phyloP scores from a whole-genome alignment of 1,140 invertebrate genomes.

The Helicoverpa zea region DNA sequence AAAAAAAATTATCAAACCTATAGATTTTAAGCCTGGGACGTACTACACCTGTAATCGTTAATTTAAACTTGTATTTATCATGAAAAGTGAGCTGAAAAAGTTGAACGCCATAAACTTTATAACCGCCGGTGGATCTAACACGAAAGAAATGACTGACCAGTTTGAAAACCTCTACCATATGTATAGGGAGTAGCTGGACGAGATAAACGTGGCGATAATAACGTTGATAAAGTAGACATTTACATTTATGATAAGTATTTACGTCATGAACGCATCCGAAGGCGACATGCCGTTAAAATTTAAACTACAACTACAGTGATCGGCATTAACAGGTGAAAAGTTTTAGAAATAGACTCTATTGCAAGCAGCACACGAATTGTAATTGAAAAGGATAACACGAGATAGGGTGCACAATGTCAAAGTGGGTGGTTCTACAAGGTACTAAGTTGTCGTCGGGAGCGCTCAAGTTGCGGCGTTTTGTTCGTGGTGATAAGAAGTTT shows the following conservation, averaged over 20 bases:
- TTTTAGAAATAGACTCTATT: slow-evolving; percentile 48
- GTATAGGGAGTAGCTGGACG: neutral
- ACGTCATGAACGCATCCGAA: slow-evolving; percentile 15
- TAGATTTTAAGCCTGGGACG: too few relatives aligned
- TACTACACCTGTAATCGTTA: too few relatives aligned
- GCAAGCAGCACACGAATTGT: slow-evolving; percentile 42
- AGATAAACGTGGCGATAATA: slow-evolving; percentile 25
- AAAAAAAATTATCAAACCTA: too few relatives aligned
- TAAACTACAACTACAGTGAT: slow-evolving; percentile 34
- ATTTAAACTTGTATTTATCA: too few relatives aligned
- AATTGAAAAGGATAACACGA: slow-evolving; percentile 43
- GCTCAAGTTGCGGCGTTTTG: slow-evolving; percentile 61
- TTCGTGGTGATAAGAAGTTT: slow-evolving; percentile 48
- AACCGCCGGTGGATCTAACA: neutral
- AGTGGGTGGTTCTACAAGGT: slow-evolving; percentile 16
- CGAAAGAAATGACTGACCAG: neutral
- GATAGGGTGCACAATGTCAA: slow-evolving; percentile 38
- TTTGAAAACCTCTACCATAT: neutral
- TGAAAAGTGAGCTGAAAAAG: too few relatives aligned
- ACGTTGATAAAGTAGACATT: slow-evolving; percentile 9
- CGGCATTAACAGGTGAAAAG: slow-evolving; percentile 25
- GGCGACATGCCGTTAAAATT: slow-evolving; percentile 13
- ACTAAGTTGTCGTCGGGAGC: neutral
- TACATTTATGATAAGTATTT: neutral
- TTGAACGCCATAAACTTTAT: neutral